These are phyloP conservation scores for Scarus forsteni DNA, from an alignment of 2,797 vertebrate genomes.

Conservation along the genomic window DNA sequence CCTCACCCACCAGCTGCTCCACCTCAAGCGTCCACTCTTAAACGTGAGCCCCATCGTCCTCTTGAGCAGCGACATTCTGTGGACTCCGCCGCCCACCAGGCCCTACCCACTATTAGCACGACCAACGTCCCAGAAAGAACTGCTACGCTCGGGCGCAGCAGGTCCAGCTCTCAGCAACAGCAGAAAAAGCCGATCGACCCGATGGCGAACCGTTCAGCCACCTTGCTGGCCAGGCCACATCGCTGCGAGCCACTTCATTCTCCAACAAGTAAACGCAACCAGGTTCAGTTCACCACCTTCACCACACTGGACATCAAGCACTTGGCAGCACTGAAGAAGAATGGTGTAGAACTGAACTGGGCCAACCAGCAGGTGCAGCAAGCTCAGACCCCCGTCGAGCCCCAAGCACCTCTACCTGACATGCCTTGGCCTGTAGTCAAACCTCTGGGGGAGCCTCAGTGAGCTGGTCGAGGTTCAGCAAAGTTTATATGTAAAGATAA, in stretches of 20 bases:
- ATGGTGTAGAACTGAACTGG: constrained; percentile 88
- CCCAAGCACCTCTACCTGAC: constrained; percentile 75
- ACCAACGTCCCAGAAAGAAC: constrained; percentile 86
- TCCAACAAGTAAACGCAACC: constrained; percentile 95
- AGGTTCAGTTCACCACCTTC: constrained; percentile 96
- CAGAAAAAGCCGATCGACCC: constrained; percentile 75
- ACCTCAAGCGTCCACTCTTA: constrained; percentile 56
- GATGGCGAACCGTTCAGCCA: constrained; percentile 78
- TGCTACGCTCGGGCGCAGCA: constrained; percentile 87
- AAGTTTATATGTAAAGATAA: too few species aligned
- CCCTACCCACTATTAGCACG: constrained; percentile 66
- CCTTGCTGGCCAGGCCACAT: constrained; percentile 74
- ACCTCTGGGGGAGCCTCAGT: constrained; percentile 68
- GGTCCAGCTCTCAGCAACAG: constrained; percentile 75
- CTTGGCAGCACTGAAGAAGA: constrained; percentile 83
- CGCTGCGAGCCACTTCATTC: constrained; percentile 88
- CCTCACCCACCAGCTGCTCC: constrained; percentile 66
- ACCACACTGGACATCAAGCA: constrained; percentile 86
- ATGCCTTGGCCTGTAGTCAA: constrained; percentile 82
- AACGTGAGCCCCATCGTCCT: constrained; percentile 71
- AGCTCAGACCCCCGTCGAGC: constrained; percentile 57
- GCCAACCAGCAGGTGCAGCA: constrained; percentile 84
- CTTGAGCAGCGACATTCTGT: constrained; percentile 82
- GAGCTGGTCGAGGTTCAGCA: constrained; percentile 19
- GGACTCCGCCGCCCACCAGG: constrained; percentile 76